Base-by-base conservation (phyloP, 2,113 vertebrate species). In the Grus americana region DNA sequence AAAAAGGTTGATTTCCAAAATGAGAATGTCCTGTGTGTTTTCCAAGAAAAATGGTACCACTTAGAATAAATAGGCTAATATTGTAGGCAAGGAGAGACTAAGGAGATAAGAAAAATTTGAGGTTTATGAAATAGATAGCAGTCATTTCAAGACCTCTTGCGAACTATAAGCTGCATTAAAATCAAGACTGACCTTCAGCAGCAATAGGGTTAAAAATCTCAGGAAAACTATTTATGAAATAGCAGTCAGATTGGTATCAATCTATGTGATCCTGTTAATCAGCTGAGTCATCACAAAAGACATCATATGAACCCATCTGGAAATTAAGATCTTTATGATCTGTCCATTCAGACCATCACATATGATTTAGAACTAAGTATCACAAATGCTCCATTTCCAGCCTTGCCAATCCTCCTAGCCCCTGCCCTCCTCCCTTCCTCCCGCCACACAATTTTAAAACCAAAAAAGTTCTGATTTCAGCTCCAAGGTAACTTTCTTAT, bases 321-420 rank as follows among this genome's bases (percentile, higher is more conserved):
- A 97, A 95, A 95, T 92, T 50, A 82, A 91, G 92, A 75, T 87
- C 91, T 93, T 95, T 95, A 93, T 73, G 91, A 76, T 88, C 84
- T 80, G 74, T 87, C 92, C 78, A 52, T 62, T 91, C 86, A 17
- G 2, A 82, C 63, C 32, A 70, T 83, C 84, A 40, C 15, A 20
- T 5, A 18, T 82, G 89, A 93, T 96, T 95, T 89, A 93, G 89
- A 66, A 30, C 66, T 70, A 57, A 95, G 8, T 6, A 86, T 20
- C 81, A 42, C 58, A 79, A 55, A 47, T 73, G 62, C 22, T 87
- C 44, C 74, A 67, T 34, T 91, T 86, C 67, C 84, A 96, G 71
- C 46, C 36, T 65, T 79, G 81, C 62, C 62, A 82, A 6, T 9
- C 20, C 70, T 66, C 50, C 36, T 34, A 71, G 15, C 15, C 15